A percentile compares a stretch with the other conserved stretches of the same genome.
phyloP scores from a whole-genome alignment of 2,888 invertebrate genomes.

The Limnephilus marmoratus region DNA sequence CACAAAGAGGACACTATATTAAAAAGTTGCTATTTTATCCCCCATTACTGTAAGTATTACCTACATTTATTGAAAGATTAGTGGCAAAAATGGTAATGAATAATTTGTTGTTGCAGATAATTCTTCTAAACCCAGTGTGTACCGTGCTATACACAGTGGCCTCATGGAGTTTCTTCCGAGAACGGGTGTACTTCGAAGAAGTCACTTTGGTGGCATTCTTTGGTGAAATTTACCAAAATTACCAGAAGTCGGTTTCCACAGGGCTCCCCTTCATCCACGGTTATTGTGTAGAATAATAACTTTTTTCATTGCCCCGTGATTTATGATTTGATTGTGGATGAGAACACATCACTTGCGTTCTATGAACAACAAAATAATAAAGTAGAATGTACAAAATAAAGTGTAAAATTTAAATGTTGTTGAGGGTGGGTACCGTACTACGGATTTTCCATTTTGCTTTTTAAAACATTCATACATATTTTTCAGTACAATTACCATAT shows the following conservation, averaged over 20 bases:
- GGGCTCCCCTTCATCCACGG: conserved; percentile 94
- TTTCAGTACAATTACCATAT: not conserved
- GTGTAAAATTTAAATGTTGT: not conserved
- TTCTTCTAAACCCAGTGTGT: conserved; percentile 94
- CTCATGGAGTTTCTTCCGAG: conserved; percentile 95
- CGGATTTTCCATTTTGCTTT: not conserved
- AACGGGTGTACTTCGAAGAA: conserved; percentile 93
- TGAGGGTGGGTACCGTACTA: not conserved
- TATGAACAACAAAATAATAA: not conserved
- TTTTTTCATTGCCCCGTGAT: not conserved
- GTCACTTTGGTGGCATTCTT: conserved; percentile 93
- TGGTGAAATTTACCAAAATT: conserved; percentile 90
- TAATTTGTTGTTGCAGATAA: conserved; percentile 78
- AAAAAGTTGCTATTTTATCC: no score
- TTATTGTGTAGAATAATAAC: conserved; percentile 70
- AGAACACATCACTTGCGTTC: not conserved
- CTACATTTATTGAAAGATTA: no score
- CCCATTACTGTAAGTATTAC: no score
- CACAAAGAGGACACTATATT: no score
- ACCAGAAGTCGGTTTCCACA: conserved; percentile 89
- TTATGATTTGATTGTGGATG: not conserved
- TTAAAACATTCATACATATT: not conserved
- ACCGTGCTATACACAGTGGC: conserved; percentile 86
- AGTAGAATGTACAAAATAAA: no score
- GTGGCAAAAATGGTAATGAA: not conserved